Evolutionary conservation across 2,797 vertebrate genomes (phyloP), one percentile per base, ranked within the genome.

Genomic region (Labroides dimidiatus): DNA sequence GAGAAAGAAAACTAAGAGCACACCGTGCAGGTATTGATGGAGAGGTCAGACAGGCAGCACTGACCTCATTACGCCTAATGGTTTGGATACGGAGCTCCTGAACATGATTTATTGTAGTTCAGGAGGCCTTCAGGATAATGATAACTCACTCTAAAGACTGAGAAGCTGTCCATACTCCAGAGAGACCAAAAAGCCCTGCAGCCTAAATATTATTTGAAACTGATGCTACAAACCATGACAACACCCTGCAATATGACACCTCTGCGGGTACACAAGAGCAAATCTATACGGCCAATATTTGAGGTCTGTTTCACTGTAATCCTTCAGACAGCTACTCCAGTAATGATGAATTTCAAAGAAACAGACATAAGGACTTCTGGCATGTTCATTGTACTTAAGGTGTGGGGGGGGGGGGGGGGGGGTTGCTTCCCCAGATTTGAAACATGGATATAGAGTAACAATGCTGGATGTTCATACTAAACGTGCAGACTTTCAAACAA

Each of bases 51-150:
- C 43, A 24, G 59, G 54, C 51, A 27, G 59, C 52, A 33, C 57
- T 72, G 73, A 81, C 60, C 76, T 84, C 64, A 75, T 69, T 79
- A 44, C 59, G 68, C 69, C 64, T 69, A 81, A 84, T 81, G 61
- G 67, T 60, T 74, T 37, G 51, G 53, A 69, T 59, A 41, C 53
- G 54, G 61, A 39, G 62, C 57, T 71, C 55, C 54, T 45, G 17
- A 61, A 75, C 58, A 48, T 73, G 63, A 81, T 77, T 72, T 49
- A 76, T 39, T 24, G 11, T 7, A 10, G 21, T 70, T 62, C 54
- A 44, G 52, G 36, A 64, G 48, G 56, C 69, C 68, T 60, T 43
- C 8, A 45, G 72, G 8, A 42, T 57, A 72, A 72, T 69, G 37
- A 69, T 27, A 64, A 75, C 68, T 68, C 41, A 64, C 52, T 39